Evolutionary conservation across 2,113 vertebrate species (phyloP).

Genomic region (Vidua chalybeata): DNA sequence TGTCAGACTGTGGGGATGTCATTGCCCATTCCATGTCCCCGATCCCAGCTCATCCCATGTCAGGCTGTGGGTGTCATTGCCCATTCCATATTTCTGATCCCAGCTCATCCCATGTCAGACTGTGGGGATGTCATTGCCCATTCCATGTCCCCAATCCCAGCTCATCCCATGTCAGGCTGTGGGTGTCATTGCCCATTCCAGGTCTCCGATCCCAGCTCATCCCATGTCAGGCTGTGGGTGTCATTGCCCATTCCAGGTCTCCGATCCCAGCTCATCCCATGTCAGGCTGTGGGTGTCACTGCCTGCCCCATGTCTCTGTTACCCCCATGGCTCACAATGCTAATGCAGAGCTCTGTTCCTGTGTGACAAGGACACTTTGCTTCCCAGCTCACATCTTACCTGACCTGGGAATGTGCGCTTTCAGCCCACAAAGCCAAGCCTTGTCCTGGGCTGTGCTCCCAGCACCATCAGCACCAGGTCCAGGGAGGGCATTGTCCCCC

Average conservation of each 20-base stretch:
- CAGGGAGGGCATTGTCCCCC: not conserved
- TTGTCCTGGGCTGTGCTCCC: not conserved
- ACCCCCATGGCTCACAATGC: accelerated
- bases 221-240: accelerated
- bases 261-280: not conserved
- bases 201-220: accelerated
- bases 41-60: not conserved
- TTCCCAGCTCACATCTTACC: accelerated
- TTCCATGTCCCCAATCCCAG: too few species aligned
- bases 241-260: accelerated
- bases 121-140: not conserved
- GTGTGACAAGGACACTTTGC: not conserved
- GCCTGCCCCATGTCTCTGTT: not conserved
- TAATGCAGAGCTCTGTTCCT: not conserved
- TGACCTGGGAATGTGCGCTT: not conserved
- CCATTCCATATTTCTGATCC: not conserved
- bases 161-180: not conserved
- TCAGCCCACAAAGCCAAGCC: not conserved
- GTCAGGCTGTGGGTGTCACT: not conserved
- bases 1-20: not conserved
- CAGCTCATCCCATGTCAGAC: not conserved
- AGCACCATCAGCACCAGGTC: not conserved
- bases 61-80: not conserved
- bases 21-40: not conserved
- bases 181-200: accelerated